A percentile compares a stretch with the other conserved stretches of the same genome.
phyloP scores from a whole-genome alignment of 1,140 invertebrate species.

The Pristionchus pacificus region DNA sequence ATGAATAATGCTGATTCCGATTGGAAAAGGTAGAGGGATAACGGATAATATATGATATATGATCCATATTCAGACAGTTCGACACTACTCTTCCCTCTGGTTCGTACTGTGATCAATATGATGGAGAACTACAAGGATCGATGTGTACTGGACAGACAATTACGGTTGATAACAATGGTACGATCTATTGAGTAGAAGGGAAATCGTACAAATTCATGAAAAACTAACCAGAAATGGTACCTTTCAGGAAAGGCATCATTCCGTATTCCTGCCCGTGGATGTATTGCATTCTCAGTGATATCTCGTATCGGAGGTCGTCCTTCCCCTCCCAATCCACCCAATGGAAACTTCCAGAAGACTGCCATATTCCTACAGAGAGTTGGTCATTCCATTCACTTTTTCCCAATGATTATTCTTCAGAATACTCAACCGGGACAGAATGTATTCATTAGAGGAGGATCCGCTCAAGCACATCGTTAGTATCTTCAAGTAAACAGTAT shows the following conservation, averaged over 20 bases:
- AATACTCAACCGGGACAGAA: constrained; percentile 59
- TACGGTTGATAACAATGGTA: constrained; percentile 52
- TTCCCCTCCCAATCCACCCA: constrained; percentile 23
- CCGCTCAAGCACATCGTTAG: constrained; percentile 31
- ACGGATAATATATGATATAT: not conserved
- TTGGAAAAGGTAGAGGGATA: constrained; percentile 17
- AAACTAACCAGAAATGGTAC: too few species aligned
- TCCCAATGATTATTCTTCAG: not conserved
- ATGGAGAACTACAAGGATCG: constrained; percentile 22
- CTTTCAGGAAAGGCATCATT: constrained; percentile 16
- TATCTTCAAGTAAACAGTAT: too few species aligned
- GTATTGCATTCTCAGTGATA: constrained; percentile 7
- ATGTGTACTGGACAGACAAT: constrained; percentile 43
- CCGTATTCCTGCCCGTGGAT: not conserved
- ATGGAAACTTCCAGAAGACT: constrained; percentile 50
- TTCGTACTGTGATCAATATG: constrained; percentile 45
- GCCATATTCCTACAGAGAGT: constrained; percentile 59
- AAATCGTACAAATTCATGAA: too few species aligned
- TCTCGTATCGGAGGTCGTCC: constrained; percentile 12
- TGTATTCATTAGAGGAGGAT: constrained; percentile 62
- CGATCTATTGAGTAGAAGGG: too few species aligned
- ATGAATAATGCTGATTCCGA: constrained; percentile 30
- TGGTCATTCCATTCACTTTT: too few species aligned
- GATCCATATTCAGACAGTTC: constrained; percentile 14
- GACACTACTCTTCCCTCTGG: constrained; percentile 46